phyloP scores from a whole-genome alignment of 1,140 invertebrate genomes.

The Leptestheria dahalacensis region DNA sequence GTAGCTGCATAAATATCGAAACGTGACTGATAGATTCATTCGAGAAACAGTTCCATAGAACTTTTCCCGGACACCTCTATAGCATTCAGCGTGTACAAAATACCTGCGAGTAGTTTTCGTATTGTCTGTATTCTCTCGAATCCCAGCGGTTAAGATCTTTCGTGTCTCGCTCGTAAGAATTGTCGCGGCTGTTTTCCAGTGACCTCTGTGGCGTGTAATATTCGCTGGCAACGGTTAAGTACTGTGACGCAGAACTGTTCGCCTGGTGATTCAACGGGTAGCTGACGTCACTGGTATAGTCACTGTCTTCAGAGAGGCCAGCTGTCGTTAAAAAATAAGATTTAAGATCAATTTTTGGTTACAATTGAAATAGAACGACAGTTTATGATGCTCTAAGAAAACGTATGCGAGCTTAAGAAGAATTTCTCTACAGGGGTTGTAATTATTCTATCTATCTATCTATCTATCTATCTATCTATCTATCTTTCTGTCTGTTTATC shows the following conservation, averaged over 20 bases:
- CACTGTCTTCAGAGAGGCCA: slow-evolving; percentile 88
- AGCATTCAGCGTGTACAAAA: too few relatives aligned
- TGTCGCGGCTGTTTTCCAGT: slow-evolving; percentile 61
- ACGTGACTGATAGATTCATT: too few relatives aligned
- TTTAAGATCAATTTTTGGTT: background rate
- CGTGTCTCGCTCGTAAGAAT: slow-evolving; percentile 43
- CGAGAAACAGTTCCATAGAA: too few relatives aligned
- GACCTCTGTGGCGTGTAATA: slow-evolving; percentile 61
- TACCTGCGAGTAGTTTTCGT: background rate
- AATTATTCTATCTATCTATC: background rate
- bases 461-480: slow-evolving; percentile 1
- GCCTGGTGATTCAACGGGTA: slow-evolving; percentile 62
- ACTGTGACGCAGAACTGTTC: slow-evolving; percentile 73
- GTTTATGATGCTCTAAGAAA: background rate
- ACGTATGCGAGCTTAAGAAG: background rate
- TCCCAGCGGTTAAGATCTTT: background rate
- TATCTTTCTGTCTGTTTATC: too few relatives aligned
- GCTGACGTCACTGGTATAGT: slow-evolving; percentile 92
- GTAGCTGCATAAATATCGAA: too few relatives aligned
- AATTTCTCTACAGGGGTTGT: too few relatives aligned
- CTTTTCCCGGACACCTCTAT: too few relatives aligned
- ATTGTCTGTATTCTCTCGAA: background rate
- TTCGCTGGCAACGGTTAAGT: slow-evolving; percentile 55
- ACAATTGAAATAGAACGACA: too few relatives aligned
- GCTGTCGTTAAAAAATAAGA: slow-evolving; percentile 42